Conservation (phyloP, 2,113 vertebrate species). For the human region GRCh38 chr6:53818501-53819000, state of each 20-base stretch:
- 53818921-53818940: background rate
- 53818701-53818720: background rate
- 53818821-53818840: constrained; percentile 38
- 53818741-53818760: background rate
- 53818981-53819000: background rate
- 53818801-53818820: background rate
- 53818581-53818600: background rate
- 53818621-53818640: background rate
- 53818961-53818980: background rate
- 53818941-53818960: background rate
- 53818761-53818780: constrained; percentile 25
- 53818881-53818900: background rate
- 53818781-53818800: constrained; percentile 33
- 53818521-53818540: background rate
- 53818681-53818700: background rate
- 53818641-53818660: background rate
- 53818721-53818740: background rate
- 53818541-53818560: background rate
- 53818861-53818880: background rate
- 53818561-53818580: background rate
- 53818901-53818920: background rate
- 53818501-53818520: background rate
- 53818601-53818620: background rate
- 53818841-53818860: background rate
- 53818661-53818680: background rate